These are phyloP conservation scores for Megaceryle maxima DNA, from an alignment of 2,113 vertebrate genomes.

Conservation along the genomic window DNA sequence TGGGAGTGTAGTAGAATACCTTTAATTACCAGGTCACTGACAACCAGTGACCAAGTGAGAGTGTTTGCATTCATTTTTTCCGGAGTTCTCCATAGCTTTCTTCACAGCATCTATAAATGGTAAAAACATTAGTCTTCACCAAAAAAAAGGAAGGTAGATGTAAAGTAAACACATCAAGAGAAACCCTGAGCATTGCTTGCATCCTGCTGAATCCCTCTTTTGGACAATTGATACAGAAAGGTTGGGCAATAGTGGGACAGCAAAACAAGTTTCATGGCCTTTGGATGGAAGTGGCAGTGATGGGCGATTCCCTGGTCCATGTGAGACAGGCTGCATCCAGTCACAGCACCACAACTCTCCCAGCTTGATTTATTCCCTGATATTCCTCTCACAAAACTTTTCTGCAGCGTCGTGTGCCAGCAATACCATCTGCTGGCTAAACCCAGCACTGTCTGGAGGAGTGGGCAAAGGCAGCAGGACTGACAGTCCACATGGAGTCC, in stretches of 20 bases:
- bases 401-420: neutral
- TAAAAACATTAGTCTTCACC: neutral
- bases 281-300: neutral
- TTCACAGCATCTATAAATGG: neutral
- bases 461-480: rapidly evolving
- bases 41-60: neutral
- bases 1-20: neutral
- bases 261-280: neutral
- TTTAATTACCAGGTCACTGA: neutral
- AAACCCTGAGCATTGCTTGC: neutral
- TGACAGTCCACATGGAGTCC: rapidly evolving
- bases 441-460: rapidly evolving
- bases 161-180: neutral
- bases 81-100: neutral
- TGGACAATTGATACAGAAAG: neutral
- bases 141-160: neutral
- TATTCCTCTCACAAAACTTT: neutral
- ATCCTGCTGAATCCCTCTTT: neutral
- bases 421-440: slow-evolving; percentile 66
- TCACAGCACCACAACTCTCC: neutral
- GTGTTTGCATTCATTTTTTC: neutral
- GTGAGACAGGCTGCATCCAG: neutral
- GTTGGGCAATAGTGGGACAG: neutral
- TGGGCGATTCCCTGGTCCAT: neutral
- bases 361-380: rapidly evolving